Evolutionary conservation across 2,797 vertebrate species (phyloP), one percentile per base, ranked within the genome.

Genomic region (Limnodromus scolopaceus): DNA sequence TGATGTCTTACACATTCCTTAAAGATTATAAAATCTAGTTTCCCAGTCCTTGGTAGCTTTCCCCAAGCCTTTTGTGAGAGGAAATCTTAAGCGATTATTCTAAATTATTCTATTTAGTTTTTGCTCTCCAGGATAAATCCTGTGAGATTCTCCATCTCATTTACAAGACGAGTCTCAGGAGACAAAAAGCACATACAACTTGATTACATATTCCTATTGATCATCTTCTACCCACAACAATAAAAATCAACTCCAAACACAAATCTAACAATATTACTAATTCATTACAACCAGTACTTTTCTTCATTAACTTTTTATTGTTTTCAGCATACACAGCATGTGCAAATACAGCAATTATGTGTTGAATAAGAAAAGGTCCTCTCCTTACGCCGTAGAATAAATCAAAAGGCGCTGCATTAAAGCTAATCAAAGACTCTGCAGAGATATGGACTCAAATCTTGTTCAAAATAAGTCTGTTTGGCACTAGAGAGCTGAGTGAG

Each of bases 251-350:
- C 92, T 97, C 84, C 82, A 96, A 68, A 93, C 96, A 95, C 93
- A 97, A 97, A 97, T 97, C 94, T 96, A 96, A 87, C 90, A 94
- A 65, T 97, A 97, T 97, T 97, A 94, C 87, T 98, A 97, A 98
- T 97, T 98, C 96, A 95, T 97, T 98, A 88, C 84, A 95, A 93
- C 60, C 79, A 87, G 82, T 92, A 93, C 95, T 97, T 97, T 98
- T 97, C 94, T 96, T 97, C 97, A 97, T 98, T 98, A 98, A 97
- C 93, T 97, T 98, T 97, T 97, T 96, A 97, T 97, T 97, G 95
- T 96, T 97, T 97, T 96, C 93, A 93, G 72, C 74, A 79, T 91
- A 75, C 91, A 75, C 92, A 96, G 83, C 89, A 78, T 97, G 94
- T 93, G 92, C 97, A 97, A 97, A 96, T 96, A 88, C 85, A 96